Conservation (phyloP, 2,113 vertebrate species). For the Pungitius pungitius region DNA sequence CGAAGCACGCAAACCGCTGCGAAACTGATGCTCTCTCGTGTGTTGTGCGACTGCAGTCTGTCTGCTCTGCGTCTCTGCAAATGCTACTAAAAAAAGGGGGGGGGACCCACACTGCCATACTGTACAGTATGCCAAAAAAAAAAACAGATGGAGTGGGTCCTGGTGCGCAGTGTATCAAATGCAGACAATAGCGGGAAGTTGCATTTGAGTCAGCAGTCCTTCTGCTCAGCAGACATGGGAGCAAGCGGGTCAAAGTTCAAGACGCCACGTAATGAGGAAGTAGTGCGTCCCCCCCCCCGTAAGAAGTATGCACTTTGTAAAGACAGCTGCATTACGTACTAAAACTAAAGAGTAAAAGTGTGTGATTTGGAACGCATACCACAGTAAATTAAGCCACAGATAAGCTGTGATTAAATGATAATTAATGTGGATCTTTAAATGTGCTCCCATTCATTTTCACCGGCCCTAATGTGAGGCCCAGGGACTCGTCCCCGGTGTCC, state of each 20-base stretch:
- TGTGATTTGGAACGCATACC: too few species aligned
- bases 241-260: too few species aligned
- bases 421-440: not conserved
- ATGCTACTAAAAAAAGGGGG: not conserved
- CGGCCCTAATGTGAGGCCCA: slow-evolving; percentile 4
- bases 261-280: too few species aligned
- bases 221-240: too few species aligned
- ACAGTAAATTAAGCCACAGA: not conserved
- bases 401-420: not conserved
- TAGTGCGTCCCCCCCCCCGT: too few species aligned
- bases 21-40: not conserved
- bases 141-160: not conserved
- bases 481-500: slow-evolving; percentile 18
- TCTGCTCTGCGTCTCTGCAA: not conserved
- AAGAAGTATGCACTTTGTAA: too few species aligned
- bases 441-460: not conserved
- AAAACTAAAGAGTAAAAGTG: too few species aligned
- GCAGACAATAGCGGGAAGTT: too few species aligned
- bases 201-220: too few species aligned
- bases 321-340: too few species aligned
- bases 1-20: not conserved
- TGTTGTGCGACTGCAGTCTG: not conserved
- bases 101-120: too few species aligned
- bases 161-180: not conserved
- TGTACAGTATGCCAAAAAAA: not conserved